Evolutionary conservation across 2,797 vertebrate species (phyloP).

Genomic region (Fistularia commersonii): DNA sequence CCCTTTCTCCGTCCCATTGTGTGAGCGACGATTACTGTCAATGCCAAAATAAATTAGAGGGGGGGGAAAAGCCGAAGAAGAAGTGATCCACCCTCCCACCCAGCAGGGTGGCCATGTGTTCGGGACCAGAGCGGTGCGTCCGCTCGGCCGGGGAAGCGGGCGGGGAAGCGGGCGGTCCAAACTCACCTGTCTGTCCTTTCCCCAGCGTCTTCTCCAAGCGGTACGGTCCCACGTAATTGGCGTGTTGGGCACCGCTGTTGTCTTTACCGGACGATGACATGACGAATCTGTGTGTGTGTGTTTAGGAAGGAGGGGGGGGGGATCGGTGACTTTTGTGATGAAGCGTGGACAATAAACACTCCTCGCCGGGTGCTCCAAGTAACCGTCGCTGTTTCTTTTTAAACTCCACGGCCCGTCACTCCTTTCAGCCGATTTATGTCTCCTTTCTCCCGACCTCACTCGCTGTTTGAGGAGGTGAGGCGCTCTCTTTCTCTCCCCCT

Average conservation of each 20-base stretch:
- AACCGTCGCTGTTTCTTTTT: constrained; percentile 37
- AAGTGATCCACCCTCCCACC: not conserved
- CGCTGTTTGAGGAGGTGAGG: constrained; percentile 59
- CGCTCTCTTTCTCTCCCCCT: constrained; percentile 48
- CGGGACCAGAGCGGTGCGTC: not conserved
- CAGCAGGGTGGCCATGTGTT: constrained; percentile 49
- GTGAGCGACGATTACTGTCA: constrained; percentile 41
- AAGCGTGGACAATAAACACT: constrained; percentile 64
- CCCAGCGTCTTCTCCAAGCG: constrained; percentile 98
- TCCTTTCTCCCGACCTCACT: constrained; percentile 51
- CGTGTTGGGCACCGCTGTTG: constrained; percentile 94
- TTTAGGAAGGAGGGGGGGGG: not conserved
- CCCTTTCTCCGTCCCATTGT: constrained; percentile 22
- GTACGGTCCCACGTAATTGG: constrained; percentile 99
- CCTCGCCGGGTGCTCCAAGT: constrained; percentile 57
- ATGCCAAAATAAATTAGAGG: constrained; percentile 7
- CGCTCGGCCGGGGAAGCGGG: constrained; percentile 11
- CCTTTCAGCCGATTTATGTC: constrained; percentile 15
- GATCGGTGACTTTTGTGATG: constrained; percentile 56
- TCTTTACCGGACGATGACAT: constrained; percentile 99
- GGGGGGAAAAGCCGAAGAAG: not conserved
- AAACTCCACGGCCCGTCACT: constrained; percentile 57
- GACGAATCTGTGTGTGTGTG: constrained; percentile 51
- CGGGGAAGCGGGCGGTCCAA: constrained; percentile 53
- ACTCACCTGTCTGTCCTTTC: constrained; percentile 99